Evolutionary conservation across 2,888 invertebrate genomes (phyloP), one percentile per base, ranked within the genome.

Genomic region (Tetropium fuscum): DNA sequence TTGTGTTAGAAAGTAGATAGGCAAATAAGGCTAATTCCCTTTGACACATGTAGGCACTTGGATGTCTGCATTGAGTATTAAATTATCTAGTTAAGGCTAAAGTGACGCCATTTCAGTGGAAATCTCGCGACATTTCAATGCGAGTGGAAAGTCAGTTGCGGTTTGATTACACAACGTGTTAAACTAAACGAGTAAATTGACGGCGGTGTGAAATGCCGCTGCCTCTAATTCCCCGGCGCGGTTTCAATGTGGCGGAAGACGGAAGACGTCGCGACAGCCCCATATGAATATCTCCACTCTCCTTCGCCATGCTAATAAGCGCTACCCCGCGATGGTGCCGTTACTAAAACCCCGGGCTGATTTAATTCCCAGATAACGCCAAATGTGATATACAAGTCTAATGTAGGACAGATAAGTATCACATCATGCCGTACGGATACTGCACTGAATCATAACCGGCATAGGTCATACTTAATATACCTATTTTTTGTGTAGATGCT

Each of bases 81-180:
- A 58, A 58, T 58, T 58, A 58, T 47, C 58, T 20, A 11, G 6
- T 18, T 40, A 40, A 34, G 30, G 41, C 34, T 32, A 4, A 19
- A 20, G 34, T 22, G 45, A 45, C 41, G 34, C 22, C 53, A 47
- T 53, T 45, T 10, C 45, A 27, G 22, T 41, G 11, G 51, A 53
- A 53, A 47, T 58, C 53, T 58, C 58, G 22, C 22, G 47, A 44
- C 58, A 38, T 34, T 53, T 32, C 22, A 41, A 48, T 47, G 51
- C 45, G 41, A 53, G 43, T 40, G 58, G 61, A 49, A 58, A 62
- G 54, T 58, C 58, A 41, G 54, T 58, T 48, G 58, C 62, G 67
- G 67, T 67, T 67, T 69, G 67, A 69, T 67, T 68, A 66, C 58
- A 65, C 66, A 60, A 65, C 63, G 62, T 64, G 67, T 67, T 65